phyloP scores from a whole-genome alignment of 2,113 vertebrate species.

The Clarias batrachus region DNA sequence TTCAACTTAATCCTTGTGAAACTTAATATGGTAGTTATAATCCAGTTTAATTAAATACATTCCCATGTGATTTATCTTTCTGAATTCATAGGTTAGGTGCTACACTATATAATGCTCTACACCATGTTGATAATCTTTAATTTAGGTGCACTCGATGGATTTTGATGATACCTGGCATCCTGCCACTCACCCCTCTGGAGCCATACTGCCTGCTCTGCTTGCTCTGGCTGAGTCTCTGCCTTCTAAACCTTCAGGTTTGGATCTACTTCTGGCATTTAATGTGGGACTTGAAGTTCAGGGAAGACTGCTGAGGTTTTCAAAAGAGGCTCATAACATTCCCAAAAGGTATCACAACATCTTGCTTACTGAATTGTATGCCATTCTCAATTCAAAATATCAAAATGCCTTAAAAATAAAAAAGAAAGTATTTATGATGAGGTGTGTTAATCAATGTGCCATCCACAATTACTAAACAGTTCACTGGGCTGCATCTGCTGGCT shows the following conservation, averaged over 20 bases:
- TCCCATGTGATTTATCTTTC: neutral
- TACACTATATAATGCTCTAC: neutral
- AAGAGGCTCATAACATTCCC: constrained; percentile 86
- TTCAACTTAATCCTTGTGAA: neutral
- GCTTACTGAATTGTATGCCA: neutral
- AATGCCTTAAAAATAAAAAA: neutral
- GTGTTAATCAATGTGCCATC: neutral
- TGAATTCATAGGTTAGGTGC: neutral
- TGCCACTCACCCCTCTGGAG: constrained; percentile 93
- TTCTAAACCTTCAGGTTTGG: constrained; percentile 77
- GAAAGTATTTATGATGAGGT: neutral
- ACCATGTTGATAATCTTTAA: neutral
- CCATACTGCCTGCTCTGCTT: constrained; percentile 80
- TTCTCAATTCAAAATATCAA: neutral
- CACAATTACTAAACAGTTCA: neutral
- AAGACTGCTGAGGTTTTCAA: constrained; percentile 83
- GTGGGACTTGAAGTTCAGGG: constrained; percentile 91
- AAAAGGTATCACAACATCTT: constrained; percentile 74
- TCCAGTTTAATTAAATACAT: neutral
- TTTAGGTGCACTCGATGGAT: constrained; percentile 92
- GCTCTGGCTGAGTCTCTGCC: constrained; percentile 78
- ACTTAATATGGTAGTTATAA: neutral
- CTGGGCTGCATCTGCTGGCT: neutral
- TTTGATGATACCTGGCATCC: constrained; percentile 96
- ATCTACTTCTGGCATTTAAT: constrained; percentile 89